A percentile compares a stretch with the other conserved stretches of the same genome.
Evolutionary conservation across 1,140 invertebrate genomes (phyloP).

Genomic region (Drosophila nikananu): DNA sequence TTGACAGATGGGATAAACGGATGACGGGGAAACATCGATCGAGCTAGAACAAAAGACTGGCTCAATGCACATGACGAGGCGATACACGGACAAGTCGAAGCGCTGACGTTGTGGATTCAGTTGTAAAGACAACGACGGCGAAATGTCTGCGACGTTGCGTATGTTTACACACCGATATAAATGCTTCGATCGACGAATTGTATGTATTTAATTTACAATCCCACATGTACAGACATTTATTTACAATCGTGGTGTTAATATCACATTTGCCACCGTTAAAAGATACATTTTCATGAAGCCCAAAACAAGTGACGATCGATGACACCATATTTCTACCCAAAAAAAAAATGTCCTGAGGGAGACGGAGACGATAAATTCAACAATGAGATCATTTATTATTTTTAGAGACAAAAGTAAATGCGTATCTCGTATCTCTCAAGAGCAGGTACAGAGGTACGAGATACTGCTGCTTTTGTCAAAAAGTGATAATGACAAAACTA

Average conservation of each 20-base stretch:
- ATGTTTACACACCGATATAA: conserved; percentile 45
- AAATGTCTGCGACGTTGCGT: conserved; percentile 65
- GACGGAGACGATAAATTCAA: conserved; percentile 15
- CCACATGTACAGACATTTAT: conserved; percentile 69
- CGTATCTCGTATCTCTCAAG: conserved; percentile 25
- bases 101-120: conserved; percentile 67
- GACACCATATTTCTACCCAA: conserved; percentile 26
- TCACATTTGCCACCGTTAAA: conserved; percentile 58
- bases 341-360: conserved; percentile 44
- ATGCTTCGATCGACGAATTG: conserved; percentile 59
- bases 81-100: conserved; percentile 12
- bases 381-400: conserved; percentile 50
- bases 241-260: conserved; percentile 60
- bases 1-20: conserved; percentile 67
- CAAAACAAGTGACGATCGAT: conserved; percentile 40
- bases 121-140: conserved; percentile 69
- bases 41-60: conserved; percentile 62
- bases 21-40: conserved; percentile 70
- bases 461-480: conserved; percentile 25
- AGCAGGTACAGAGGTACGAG: conserved; percentile 26
- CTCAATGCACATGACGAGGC: conserved; percentile 55
- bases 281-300: conserved; percentile 49
- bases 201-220: conserved; percentile 69
- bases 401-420: conserved; percentile 30
- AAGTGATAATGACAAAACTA: conserved; percentile 59